These are phyloP conservation scores for Brachirus orientalis DNA, from an alignment of 2,113 vertebrate genomes.

Conservation along the genomic window DNA sequence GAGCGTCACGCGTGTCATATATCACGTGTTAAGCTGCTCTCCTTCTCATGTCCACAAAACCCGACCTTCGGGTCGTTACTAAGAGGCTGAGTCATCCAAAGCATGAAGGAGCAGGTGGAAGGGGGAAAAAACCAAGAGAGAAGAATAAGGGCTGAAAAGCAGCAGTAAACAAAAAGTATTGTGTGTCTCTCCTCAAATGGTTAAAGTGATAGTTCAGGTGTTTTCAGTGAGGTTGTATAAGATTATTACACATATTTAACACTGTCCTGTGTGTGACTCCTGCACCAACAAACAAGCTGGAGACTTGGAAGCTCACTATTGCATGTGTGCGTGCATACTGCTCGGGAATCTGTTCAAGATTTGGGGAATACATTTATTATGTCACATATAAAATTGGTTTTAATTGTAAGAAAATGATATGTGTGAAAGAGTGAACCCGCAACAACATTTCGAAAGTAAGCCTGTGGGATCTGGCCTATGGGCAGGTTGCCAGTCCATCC, in stretches of 20 bases:
- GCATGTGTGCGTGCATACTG: not conserved
- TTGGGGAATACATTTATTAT: not conserved
- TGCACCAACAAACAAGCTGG: too few relatives aligned
- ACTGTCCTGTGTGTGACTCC: too few relatives aligned
- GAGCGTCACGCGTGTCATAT: constrained; percentile 27
- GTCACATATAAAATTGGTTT: not conserved
- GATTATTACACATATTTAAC: too few relatives aligned
- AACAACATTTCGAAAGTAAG: not conserved
- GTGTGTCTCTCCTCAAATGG: constrained; percentile 1
- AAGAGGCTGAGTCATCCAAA: constrained; percentile 18
- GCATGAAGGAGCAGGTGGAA: not conserved
- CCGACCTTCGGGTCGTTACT: not conserved
- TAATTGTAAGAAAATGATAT: not conserved
- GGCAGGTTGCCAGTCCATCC: too few relatives aligned
- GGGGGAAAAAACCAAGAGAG: too few relatives aligned
- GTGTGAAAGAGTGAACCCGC: not conserved
- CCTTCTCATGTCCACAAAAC: not conserved
- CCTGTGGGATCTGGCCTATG: not conserved
- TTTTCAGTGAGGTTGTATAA: too few relatives aligned
- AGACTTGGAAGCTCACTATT: too few relatives aligned
- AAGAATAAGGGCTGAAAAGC: not conserved
- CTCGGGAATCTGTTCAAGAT: not conserved
- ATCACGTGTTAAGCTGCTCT: not conserved
- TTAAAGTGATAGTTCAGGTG: not conserved
- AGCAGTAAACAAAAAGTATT: too few relatives aligned